phyloP scores from a whole-genome alignment of 2,113 vertebrate genomes.

The Meriones unguiculatus region DNA sequence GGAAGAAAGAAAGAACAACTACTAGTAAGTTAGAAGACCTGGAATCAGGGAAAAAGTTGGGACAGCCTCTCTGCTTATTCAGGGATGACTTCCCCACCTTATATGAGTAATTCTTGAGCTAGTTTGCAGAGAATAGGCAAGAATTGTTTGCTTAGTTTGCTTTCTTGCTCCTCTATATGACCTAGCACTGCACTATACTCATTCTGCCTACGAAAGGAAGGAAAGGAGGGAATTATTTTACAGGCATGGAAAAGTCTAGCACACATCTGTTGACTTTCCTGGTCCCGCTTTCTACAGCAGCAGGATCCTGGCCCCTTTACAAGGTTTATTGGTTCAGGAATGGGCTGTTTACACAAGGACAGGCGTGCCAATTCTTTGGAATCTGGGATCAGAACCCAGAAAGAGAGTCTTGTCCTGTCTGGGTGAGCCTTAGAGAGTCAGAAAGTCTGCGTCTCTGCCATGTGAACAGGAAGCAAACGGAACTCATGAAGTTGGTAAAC shows the following conservation, averaged over 20 bases:
- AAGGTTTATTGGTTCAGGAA: background rate
- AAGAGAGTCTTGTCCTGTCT: background rate
- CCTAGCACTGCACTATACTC: background rate
- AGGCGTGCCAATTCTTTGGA: background rate
- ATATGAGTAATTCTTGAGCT: background rate
- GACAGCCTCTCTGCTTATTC: background rate
- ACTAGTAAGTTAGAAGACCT: background rate
- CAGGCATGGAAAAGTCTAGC: background rate
- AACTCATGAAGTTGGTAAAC: background rate
- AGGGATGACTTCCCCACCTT: background rate
- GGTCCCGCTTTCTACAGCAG: background rate
- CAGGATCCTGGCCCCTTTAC: background rate
- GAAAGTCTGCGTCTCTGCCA: background rate
- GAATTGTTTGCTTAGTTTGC: background rate
- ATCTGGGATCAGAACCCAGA: background rate
- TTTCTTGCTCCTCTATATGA: background rate
- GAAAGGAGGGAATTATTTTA: background rate
- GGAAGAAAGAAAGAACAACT: background rate
- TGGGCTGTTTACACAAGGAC: background rate
- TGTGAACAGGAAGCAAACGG: background rate
- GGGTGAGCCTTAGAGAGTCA: background rate
- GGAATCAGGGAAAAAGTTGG: background rate
- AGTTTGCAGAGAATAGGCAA: background rate
- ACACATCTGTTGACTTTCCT: background rate
- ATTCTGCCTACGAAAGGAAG: background rate